A percentile compares a stretch with the other conserved stretches of the same genome.
These are phyloP conservation scores for Crotalus adamanteus DNA, from an alignment of 2,797 vertebrate genomes.

Conservation along the genomic window DNA sequence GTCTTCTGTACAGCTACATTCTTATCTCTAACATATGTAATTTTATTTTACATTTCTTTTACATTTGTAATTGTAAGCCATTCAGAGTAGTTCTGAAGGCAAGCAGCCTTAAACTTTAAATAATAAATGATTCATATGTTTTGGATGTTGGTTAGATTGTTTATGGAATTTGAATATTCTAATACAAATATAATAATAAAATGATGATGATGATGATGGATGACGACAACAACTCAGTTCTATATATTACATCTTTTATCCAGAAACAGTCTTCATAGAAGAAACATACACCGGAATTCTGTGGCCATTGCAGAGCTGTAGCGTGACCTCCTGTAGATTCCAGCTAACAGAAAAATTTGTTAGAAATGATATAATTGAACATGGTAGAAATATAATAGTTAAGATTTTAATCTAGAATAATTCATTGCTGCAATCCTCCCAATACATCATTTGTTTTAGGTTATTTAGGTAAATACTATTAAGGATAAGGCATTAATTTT, in stretches of 20 bases:
- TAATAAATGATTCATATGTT: not conserved
- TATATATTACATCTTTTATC: conserved; percentile 27
- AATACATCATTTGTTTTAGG: not conserved
- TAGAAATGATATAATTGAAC: not conserved
- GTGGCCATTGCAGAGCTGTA: conserved; percentile 68
- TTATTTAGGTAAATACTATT: not conserved
- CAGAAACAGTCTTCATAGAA: not conserved
- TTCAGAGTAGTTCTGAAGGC: not conserved
- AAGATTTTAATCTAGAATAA: not conserved
- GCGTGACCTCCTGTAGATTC: conserved; percentile 69
- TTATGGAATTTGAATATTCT: not conserved
- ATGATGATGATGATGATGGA: no score
- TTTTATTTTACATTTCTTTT: not conserved
- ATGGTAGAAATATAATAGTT: not conserved
- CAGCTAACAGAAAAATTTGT: conserved; percentile 59
- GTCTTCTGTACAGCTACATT: not conserved
- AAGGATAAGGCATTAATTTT: not conserved
- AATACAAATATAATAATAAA: not conserved
- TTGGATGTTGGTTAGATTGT: not conserved
- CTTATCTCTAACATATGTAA: not conserved
- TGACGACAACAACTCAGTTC: conserved; percentile 16
- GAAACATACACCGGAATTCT: conserved; percentile 59
- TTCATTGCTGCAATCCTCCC: not conserved
- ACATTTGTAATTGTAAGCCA: not conserved
- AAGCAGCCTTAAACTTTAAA: not conserved